phyloP scores from a whole-genome alignment of 2,797 vertebrate species.

The Sus cebifrons region DNA sequence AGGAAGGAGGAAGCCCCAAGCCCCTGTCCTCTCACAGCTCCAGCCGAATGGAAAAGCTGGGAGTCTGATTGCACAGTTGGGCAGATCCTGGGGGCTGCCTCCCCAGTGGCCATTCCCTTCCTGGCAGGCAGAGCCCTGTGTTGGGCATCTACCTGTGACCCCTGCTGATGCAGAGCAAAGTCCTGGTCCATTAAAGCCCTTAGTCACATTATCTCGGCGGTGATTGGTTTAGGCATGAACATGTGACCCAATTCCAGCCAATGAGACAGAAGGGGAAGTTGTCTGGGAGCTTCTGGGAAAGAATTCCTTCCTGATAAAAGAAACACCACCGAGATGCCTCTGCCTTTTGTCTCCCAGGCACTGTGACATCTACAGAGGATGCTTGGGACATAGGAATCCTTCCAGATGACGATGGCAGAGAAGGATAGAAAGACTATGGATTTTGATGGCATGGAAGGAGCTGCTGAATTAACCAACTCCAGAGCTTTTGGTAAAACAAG shows the following conservation, averaged over 20 bases:
- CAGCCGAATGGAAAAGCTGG: neutral
- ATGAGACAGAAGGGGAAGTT: neutral
- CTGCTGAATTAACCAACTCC: neutral
- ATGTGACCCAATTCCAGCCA: constrained; percentile 44
- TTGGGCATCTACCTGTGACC: neutral
- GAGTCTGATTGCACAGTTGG: neutral
- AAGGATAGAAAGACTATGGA: neutral
- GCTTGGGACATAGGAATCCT: neutral
- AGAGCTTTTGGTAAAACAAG: neutral
- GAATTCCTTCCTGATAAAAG: constrained; percentile 14
- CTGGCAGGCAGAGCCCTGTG: neutral
- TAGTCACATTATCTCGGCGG: neutral
- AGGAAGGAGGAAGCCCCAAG: neutral
- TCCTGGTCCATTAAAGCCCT: neutral
- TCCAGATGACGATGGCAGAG: neutral
- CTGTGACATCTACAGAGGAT: neutral
- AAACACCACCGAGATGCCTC: neutral
- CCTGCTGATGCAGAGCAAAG: neutral
- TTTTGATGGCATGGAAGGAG: neutral
- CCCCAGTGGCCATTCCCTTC: neutral
- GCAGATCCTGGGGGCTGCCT: neutral
- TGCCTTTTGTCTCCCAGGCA: neutral
- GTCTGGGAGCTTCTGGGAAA: neutral
- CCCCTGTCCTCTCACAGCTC: too few relatives aligned
- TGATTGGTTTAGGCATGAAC: constrained; percentile 28